Conservation (phyloP, 2,888 invertebrate species). For the Calliopum simillimum region DNA sequence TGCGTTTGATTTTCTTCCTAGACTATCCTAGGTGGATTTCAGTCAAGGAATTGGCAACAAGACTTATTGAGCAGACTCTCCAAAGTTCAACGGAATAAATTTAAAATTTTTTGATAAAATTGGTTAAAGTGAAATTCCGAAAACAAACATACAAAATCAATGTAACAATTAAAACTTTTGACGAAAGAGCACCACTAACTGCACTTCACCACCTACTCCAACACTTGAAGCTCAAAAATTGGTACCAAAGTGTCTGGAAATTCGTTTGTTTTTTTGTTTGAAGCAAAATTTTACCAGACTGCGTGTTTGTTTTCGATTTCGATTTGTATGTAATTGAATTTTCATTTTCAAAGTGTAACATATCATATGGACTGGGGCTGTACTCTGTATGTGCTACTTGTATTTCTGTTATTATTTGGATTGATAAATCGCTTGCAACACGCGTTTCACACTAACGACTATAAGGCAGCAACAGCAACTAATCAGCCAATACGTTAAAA, state of each 20-base stretch:
- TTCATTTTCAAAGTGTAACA: no score
- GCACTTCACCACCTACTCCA: not conserved
- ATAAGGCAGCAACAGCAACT: constrained; percentile 13
- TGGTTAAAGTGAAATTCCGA: no score
- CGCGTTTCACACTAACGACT: constrained; percentile 53
- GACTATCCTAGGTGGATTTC: no score
- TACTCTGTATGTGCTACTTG: constrained; percentile 20
- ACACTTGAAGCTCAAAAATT: constrained; percentile 16
- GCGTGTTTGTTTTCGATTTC: constrained; percentile 45
- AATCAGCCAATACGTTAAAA: constrained; percentile 26
- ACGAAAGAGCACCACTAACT: constrained; percentile 27
- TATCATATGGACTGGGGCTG: constrained; percentile 4
- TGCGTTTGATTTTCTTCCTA: no score
- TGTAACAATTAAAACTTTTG: constrained; percentile 55
- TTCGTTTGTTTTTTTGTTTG: constrained; percentile 44
- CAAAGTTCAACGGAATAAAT: no score
- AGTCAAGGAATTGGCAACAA: no score
- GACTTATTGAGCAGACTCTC: no score
- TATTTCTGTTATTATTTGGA: constrained; percentile 17
- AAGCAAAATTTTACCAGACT: constrained; percentile 48
- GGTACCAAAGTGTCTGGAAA: constrained; percentile 54
- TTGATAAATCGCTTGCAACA: constrained; percentile 55
- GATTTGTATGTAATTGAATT: no score
- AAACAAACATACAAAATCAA: constrained; percentile 14
- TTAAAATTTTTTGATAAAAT: no score